These are phyloP conservation scores for Epinotia demarniana DNA, from an alignment of 2,888 invertebrate genomes.

Conservation along the genomic window DNA sequence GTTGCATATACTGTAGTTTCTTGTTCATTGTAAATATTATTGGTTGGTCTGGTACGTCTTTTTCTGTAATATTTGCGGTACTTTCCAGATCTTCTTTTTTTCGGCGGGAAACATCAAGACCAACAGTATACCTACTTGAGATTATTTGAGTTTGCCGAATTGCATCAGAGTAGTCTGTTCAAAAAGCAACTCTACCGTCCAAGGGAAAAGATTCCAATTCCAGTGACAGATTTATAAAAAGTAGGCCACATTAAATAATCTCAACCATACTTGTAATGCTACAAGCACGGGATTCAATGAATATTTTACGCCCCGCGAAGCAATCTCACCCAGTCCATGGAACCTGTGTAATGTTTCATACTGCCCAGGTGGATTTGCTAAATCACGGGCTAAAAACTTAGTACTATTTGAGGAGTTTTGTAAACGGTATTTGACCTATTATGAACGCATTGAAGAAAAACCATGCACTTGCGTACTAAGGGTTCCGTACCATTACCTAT, in stretches of 20 bases:
- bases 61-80: neutral
- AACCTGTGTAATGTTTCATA: slow-evolving; percentile 5
- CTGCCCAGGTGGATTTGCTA: neutral
- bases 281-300: slow-evolving; percentile 16
- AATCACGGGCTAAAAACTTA: neutral
- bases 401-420: neutral
- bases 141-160: no score
- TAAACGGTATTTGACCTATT: no score
- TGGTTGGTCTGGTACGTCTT: neutral
- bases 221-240: no score
- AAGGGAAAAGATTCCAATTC: no score
- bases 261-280: neutral
- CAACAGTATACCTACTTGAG: neutral
- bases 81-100: neutral
- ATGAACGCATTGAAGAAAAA: no score
- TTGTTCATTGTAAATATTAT: neutral
- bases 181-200: no score
- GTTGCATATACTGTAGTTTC: neutral
- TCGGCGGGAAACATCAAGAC: neutral
- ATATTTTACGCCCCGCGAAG: slow-evolving; percentile 19
- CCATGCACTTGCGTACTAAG: no score
- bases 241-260: no score
- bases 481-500: no score
- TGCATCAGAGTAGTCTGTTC: no score
- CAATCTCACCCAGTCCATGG: slow-evolving; percentile 10